Evolutionary conservation across 2,888 invertebrate genomes (phyloP).

Genomic region (Melanostoma mellinum): DNA sequence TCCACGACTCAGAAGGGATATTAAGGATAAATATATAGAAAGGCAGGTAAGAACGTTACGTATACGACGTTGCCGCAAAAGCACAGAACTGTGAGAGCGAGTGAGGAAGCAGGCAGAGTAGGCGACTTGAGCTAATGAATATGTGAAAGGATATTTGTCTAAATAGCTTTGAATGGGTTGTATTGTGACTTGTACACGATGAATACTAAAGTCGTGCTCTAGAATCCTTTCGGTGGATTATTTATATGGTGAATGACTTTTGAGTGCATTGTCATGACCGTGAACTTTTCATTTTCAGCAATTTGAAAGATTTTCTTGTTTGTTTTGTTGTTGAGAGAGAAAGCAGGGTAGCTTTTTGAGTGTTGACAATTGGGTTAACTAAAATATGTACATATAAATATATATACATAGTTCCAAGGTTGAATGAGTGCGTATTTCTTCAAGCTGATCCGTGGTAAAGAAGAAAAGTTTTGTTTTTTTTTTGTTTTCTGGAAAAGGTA

Average conservation of each 20-base stretch:
- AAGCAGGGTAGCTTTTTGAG: too few species aligned
- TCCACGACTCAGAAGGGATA: constrained; percentile 13
- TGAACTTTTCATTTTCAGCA: constrained; percentile 48
- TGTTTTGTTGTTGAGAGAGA: background rate
- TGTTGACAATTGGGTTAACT: too few species aligned
- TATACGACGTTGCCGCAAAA: constrained; percentile 19
- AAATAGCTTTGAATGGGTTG: constrained; percentile 49
- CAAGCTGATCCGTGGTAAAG: too few species aligned
- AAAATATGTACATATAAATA: too few species aligned
- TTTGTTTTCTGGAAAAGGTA: too few species aligned
- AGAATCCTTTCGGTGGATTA: constrained; percentile 20
- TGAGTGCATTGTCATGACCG: constrained; percentile 43
- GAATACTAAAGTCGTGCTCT: constrained; percentile 24
- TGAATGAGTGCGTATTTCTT: too few species aligned
- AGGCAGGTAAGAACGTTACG: too few species aligned
- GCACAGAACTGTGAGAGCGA: background rate
- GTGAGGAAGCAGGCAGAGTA: background rate
- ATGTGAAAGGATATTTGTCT: constrained; percentile 49
- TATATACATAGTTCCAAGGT: too few species aligned
- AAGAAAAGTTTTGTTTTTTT: too few species aligned
- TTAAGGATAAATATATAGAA: constrained; percentile 15
- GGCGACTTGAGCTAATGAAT: constrained; percentile 47
- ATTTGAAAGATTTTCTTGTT: constrained; percentile 5
- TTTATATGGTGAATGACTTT: constrained; percentile 40
- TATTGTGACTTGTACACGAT: background rate